Evolutionary conservation across 2,113 vertebrate species (phyloP).

Genomic region (Neogobius melanostomus): DNA sequence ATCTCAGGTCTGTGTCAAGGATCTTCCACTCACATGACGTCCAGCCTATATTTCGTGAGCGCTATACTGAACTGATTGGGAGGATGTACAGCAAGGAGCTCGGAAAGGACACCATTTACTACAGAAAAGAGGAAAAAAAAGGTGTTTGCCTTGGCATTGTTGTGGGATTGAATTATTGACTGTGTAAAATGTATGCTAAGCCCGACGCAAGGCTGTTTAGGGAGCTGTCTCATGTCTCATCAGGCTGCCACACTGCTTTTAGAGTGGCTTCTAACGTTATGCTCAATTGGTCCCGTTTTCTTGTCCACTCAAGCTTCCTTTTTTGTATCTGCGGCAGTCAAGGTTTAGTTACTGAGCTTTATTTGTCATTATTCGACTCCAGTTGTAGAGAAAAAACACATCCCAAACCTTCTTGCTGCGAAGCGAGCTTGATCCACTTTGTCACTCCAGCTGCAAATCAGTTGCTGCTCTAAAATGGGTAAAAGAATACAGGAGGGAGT

Average conservation of each 20-base stretch:
- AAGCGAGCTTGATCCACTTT: too few species aligned
- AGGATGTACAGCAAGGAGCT: background rate
- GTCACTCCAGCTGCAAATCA: too few species aligned
- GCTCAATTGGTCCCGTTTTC: constrained; percentile 35
- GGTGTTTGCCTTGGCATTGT: constrained; percentile 41
- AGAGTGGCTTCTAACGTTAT: constrained; percentile 25
- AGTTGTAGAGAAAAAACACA: too few species aligned
- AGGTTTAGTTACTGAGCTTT: too few species aligned
- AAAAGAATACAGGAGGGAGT: too few species aligned
- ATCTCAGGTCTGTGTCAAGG: constrained; percentile 29
- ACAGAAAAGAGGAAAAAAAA: constrained; percentile 10
- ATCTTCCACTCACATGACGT: constrained; percentile 45
- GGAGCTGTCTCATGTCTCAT: constrained; percentile 47
- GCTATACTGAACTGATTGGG: background rate
- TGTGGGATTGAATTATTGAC: constrained; percentile 42
- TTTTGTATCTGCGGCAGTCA: background rate
- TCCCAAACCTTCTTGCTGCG: too few species aligned
- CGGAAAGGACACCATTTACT: constrained; percentile 18
- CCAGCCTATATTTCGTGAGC: constrained; percentile 35
- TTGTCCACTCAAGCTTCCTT: constrained; percentile 12
- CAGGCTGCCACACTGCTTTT: constrained; percentile 33
- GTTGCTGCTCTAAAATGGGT: too few species aligned
- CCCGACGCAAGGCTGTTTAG: constrained; percentile 37
- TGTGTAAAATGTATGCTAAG: constrained; percentile 50
- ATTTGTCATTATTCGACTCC: too few species aligned